Evolutionary conservation across 2,888 invertebrate species (phyloP).

Genomic region (Argynnis bischoffii): DNA sequence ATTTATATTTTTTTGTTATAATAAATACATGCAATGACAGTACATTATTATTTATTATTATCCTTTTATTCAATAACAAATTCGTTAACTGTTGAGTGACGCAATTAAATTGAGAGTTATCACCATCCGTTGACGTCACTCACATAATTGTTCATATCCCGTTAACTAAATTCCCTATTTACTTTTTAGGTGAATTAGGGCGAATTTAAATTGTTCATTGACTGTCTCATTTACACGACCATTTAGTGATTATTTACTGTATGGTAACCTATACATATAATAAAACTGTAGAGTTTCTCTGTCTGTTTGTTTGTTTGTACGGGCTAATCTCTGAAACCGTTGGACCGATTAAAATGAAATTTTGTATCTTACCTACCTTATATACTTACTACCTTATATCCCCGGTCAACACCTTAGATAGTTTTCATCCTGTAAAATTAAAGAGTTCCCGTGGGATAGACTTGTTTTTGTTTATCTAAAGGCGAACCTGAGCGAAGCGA

Average conservation of each 20-base stretch:
- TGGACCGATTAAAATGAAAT: no score
- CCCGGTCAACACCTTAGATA: no score
- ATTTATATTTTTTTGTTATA: not conserved
- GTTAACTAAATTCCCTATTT: slow-evolving; percentile 36
- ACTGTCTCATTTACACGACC: not conserved
- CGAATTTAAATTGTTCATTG: not conserved
- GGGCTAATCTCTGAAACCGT: no score
- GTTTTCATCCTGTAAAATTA: no score
- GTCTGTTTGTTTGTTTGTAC: no score
- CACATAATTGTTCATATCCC: slow-evolving; percentile 43
- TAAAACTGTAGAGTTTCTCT: no score
- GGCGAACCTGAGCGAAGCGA: no score
- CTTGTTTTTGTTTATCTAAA: no score
- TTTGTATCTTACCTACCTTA: no score
- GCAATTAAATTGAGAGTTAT: slow-evolving; percentile 37
- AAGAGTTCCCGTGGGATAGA: no score
- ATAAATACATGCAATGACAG: not conserved
- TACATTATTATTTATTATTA: not conserved
- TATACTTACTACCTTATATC: no score
- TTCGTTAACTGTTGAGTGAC: slow-evolving; percentile 28
- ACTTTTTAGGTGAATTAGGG: slow-evolving; percentile 22
- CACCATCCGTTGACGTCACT: slow-evolving; percentile 38
- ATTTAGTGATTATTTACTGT: not conserved
- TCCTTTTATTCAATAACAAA: slow-evolving; percentile 25
- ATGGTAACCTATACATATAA: no score